Conservation (phyloP, 2,797 vertebrate species). For the Arremon brunneinucha region DNA sequence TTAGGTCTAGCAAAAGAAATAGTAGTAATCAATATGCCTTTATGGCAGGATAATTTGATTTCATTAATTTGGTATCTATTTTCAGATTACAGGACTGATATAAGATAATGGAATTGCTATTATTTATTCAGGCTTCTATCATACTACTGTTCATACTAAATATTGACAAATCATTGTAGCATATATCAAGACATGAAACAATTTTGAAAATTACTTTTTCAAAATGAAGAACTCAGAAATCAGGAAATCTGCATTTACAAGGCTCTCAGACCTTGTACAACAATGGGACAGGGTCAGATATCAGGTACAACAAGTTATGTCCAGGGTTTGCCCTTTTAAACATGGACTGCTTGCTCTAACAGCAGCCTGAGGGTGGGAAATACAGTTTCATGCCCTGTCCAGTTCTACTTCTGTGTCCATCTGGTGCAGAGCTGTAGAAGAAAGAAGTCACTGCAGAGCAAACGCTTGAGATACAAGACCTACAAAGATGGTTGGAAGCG, state of each 20-base stretch:
- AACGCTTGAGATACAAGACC: fast-evolving
- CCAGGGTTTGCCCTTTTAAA: neutral
- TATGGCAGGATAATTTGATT: neutral
- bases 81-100: neutral
- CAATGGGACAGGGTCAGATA: neutral
- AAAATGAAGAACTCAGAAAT: neutral
- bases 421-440: neutral
- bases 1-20: neutral
- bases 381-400: neutral
- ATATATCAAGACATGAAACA: neutral
- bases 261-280: neutral
- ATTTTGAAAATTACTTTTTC: neutral
- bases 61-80: neutral
- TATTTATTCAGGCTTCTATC: neutral
- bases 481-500: neutral
- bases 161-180: neutral
- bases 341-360: neutral
- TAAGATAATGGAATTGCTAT: neutral
- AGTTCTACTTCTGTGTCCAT: neutral
- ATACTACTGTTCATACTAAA: neutral
- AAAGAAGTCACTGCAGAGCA: neutral
- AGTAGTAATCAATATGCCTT: neutral
- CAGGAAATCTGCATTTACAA: fast-evolving
- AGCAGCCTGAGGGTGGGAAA: neutral
- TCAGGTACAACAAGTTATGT: neutral